These are phyloP conservation scores for Tinamus guttatus DNA, from an alignment of 2,113 vertebrate genomes.

Conservation along the genomic window DNA sequence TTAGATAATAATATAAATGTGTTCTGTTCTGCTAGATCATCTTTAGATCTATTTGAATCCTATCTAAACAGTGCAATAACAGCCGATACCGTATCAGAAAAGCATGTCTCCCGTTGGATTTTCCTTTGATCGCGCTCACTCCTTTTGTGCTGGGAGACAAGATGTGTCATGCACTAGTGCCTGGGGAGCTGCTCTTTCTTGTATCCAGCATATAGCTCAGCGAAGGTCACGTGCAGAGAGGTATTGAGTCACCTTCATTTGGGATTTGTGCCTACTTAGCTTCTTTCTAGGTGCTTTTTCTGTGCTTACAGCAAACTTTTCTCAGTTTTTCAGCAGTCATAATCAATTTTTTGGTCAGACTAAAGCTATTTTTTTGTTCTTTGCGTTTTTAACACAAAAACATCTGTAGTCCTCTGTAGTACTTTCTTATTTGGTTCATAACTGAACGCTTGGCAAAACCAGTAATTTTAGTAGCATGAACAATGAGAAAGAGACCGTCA, in stretches of 20 bases:
- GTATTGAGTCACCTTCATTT: not conserved
- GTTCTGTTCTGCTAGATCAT: not conserved
- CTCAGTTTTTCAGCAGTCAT: conserved; percentile 49
- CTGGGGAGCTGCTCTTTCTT: not conserved
- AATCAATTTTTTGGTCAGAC: conserved; percentile 8
- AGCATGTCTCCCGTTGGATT: not conserved
- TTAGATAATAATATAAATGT: not conserved
- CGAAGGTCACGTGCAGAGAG: not conserved
- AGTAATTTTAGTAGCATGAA: conserved; percentile 48
- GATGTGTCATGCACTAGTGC: not conserved
- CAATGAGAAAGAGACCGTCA: conserved; percentile 54
- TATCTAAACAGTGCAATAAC: not conserved
- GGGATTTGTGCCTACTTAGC: not conserved
- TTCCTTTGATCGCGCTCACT: not conserved
- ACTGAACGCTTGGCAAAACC: conserved; percentile 35
- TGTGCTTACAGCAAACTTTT: conserved; percentile 34
- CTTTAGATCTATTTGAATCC: not conserved
- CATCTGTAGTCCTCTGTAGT: conserved; percentile 16
- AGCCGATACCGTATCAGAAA: not conserved
- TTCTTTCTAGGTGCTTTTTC: not conserved
- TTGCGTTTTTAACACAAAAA: conserved; percentile 34
- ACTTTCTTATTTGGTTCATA: conserved; percentile 30
- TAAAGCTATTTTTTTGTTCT: not conserved
- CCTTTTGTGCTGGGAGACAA: not conserved
- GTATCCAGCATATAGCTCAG: not conserved